Evolutionary conservation across 2,888 invertebrate species (phyloP).

Genomic region (Synergus umbraculus): DNA sequence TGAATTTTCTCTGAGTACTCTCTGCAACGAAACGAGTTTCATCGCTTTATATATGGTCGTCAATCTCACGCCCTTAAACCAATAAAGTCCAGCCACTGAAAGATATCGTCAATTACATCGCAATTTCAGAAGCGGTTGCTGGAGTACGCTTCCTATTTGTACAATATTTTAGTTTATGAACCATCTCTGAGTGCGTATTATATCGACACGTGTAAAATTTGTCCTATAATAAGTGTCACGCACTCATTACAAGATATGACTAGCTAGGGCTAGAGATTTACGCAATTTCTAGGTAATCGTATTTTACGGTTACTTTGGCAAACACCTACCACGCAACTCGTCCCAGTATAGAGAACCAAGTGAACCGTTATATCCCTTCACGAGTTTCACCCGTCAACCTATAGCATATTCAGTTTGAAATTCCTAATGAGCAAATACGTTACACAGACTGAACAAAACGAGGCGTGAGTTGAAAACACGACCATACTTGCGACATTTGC

Average conservation of each 20-base stretch:
- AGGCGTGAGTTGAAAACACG: constrained; percentile 31
- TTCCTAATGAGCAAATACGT: constrained; percentile 33
- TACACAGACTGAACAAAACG: constrained; percentile 26
- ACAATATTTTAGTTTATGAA: too few species aligned
- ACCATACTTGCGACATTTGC: constrained; percentile 17
- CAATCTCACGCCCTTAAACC: constrained; percentile 16
- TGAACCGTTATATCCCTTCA: constrained; percentile 45
- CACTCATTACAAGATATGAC: constrained; percentile 44
- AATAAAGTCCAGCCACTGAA: constrained; percentile 26
- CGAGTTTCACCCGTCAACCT: constrained; percentile 43
- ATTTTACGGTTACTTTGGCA: constrained; percentile 62
- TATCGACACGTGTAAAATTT: background rate
- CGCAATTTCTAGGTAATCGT: constrained; percentile 58
- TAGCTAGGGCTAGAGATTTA: constrained; percentile 46
- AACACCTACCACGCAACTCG: constrained; percentile 53
- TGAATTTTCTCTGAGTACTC: constrained; percentile 20
- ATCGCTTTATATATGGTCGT: background rate
- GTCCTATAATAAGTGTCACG: background rate
- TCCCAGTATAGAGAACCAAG: constrained; percentile 41
- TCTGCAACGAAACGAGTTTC: background rate
- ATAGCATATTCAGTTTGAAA: constrained; percentile 27
- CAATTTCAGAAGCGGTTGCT: background rate
- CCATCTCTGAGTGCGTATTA: background rate
- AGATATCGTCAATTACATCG: constrained; percentile 29
- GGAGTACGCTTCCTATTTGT: background rate